Conservation (phyloP, 2,797 vertebrate genomes). For the Heteromormyrus szaboi region DNA sequence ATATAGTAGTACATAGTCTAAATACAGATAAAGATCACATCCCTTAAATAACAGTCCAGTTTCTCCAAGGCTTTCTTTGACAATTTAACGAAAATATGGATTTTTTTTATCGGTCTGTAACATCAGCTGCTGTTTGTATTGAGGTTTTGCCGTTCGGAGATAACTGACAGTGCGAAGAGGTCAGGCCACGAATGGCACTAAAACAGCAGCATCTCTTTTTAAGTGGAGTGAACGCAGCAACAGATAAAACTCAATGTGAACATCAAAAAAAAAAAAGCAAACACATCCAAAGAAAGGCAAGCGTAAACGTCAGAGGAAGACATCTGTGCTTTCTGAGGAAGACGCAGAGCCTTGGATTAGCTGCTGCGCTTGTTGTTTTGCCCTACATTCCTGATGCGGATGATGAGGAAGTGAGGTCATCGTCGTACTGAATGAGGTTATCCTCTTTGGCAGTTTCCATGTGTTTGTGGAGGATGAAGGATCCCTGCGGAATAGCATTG, state of each 20-base stretch:
- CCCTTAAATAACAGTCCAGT: not conserved
- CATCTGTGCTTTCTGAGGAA: conserved; percentile 13
- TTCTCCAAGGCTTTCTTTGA: not conserved
- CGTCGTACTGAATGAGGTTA: conserved; percentile 29
- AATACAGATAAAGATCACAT: not conserved
- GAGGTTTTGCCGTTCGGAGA: not conserved
- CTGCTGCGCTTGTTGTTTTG: conserved; percentile 17
- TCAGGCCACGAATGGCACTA: not conserved
- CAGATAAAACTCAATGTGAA: not conserved
- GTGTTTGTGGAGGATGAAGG: not conserved
- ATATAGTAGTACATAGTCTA: not conserved
- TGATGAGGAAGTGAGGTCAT: conserved; percentile 41
- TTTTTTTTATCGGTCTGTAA: not conserved
- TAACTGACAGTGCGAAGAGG: not conserved
- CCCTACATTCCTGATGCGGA: conserved; percentile 21
- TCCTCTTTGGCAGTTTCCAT: not conserved
- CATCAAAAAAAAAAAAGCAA: not conserved
- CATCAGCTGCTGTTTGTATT: not conserved
- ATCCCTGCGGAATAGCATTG: not conserved
- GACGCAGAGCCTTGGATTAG: conserved; percentile 6
- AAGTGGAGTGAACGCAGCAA: not conserved
- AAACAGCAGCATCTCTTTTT: not conserved
- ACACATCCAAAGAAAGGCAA: not conserved
- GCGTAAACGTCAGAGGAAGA: not conserved
- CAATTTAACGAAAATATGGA: not conserved